Evolutionary conservation across 2,888 invertebrate species (phyloP).

Genomic region (Drepanosiphum platanoidis): DNA sequence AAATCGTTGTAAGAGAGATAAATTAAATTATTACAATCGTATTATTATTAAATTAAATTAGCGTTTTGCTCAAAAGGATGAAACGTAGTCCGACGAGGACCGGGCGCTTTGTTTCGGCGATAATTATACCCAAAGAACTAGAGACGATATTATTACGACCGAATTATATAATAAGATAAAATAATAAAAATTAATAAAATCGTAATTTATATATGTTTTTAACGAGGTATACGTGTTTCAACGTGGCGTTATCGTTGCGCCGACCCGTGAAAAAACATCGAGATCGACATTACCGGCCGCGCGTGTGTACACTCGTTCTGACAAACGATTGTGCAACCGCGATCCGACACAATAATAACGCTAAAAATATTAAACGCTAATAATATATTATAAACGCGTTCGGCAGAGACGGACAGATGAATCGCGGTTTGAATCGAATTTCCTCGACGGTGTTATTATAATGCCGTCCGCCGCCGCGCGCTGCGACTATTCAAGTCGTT

Average conservation of each 20-base stretch:
- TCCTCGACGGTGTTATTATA: too few species aligned
- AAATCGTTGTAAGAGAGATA: neutral
- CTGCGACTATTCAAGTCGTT: too few species aligned
- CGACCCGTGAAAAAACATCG: conserved; percentile 20
- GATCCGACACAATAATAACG: too few species aligned
- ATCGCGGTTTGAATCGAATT: too few species aligned
- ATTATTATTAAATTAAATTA: too few species aligned
- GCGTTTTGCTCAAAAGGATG: neutral
- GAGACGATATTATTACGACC: neutral
- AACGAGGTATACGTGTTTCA: conserved; percentile 32
- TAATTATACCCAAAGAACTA: neutral
- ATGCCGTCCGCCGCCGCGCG: too few species aligned
- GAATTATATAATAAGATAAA: neutral
- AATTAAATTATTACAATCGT: neutral
- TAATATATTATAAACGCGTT: neutral
- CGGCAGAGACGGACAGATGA: too few species aligned
- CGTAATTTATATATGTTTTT: conserved; percentile 35
- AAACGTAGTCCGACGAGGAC: neutral
- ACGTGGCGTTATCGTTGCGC: neutral
- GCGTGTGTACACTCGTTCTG: too few species aligned
- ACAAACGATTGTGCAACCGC: neutral
- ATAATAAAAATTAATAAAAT: neutral
- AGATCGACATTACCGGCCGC: conserved; percentile 8
- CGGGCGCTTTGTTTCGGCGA: neutral
- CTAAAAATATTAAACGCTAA: neutral